Evolutionary conservation across 2,113 vertebrate species (phyloP), one percentile per base, ranked within the genome.

Genomic region (Aleadryas rufinucha): DNA sequence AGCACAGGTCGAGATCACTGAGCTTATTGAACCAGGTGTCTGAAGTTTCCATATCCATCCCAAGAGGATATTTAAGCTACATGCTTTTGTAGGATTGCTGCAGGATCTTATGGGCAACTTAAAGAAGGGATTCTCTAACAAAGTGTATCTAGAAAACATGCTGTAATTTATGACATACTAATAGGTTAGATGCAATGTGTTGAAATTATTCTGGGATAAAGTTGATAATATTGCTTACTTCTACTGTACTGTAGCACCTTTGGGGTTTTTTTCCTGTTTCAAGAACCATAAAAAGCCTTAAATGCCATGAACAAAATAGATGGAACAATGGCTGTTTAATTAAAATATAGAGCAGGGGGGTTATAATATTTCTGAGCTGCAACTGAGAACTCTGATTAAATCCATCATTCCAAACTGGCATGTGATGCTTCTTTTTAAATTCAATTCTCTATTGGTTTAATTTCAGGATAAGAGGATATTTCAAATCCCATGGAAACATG

Each of bases 401-500:
- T 47, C 54, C 21, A 37, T 86, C 2, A 0, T 54, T 74, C 26
- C 19, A 44, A 72, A 61, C 15, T 31, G 18, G 24, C 33, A 10
- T 0, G 6, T 9, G 41, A 39, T 14, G 17, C 45, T 52, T 20
- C 16, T 68, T 61, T 26, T n/a, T 41, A 3, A 74, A 92, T 42
- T 87, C 16, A 33, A 5, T 33, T 70, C 37, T 89, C 8, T 87
- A 1, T n/a, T 95, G 79, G 35, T 91, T 92, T 76, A 50, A 89
- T 49, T 96, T 69, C 92, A 99, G 99, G 99, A 99, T 2, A 98
- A 98, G 93, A 98, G 92, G 65, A 98, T 98, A 76, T 99, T 99
- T 95, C 98, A 99, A 31, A 99, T 99, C 84, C 99, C 99, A 0
- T 99, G 99, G 99, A 99, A 99, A 64, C 99, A 99, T 0, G 99